phyloP scores from a whole-genome alignment of 2,888 invertebrate species.

The Rhingia campestris region DNA sequence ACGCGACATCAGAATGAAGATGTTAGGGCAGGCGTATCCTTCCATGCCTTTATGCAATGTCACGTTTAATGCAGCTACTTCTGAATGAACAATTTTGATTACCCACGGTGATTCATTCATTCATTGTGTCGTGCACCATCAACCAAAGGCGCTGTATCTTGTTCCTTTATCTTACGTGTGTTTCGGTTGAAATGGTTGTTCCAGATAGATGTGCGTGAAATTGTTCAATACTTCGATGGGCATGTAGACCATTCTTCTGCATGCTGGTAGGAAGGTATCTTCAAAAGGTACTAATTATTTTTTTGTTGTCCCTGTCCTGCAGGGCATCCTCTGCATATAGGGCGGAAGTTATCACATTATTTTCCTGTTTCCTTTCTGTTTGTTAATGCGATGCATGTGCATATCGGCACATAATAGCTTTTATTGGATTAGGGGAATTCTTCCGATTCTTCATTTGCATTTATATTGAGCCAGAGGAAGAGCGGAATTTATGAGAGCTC shows the following conservation, averaged over 20 bases:
- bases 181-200: neutral
- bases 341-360: no score
- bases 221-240: slow-evolving; percentile 4
- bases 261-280: neutral
- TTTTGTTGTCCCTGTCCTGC: neutral
- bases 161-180: neutral
- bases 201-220: neutral
- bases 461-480: no score
- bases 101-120: slow-evolving; percentile 11
- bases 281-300: neutral
- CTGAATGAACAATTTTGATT: slow-evolving; percentile 15
- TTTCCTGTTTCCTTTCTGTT: no score
- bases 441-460: no score
- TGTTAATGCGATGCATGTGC: no score
- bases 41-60: slow-evolving; percentile 13
- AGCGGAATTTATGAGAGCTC: no score
- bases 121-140: no score
- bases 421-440: no score
- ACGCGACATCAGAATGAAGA: neutral
- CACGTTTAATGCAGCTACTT: slow-evolving; percentile 28
- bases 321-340: no score
- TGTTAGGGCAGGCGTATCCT: neutral
- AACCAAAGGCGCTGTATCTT: neutral
- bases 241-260: neutral
- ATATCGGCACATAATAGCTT: no score